Percentiles rank a stretch among this genome's conserved stretches.
phyloP scores from a whole-genome alignment of 2,888 invertebrate species.

The Morpho deidamia region DNA sequence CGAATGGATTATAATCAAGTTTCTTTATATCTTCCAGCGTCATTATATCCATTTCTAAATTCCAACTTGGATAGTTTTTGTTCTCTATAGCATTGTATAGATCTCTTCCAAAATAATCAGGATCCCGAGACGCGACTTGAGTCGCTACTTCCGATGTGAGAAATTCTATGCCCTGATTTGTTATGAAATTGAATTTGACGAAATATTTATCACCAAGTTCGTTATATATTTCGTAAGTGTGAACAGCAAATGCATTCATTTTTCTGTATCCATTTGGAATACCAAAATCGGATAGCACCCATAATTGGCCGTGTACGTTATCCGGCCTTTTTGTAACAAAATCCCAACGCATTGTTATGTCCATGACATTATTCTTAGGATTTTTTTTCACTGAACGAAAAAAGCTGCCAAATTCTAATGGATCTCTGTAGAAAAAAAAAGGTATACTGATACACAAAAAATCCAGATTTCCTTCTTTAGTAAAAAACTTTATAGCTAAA shows the following conservation, averaged over 20 bases:
- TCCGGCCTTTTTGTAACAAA: slow-evolving; percentile 90
- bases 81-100: slow-evolving; percentile 90
- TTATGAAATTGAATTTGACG: slow-evolving; percentile 94
- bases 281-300: slow-evolving; percentile 91
- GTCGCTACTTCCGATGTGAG: slow-evolving; percentile 80
- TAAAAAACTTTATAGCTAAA: slow-evolving; percentile 93
- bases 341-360: slow-evolving; percentile 92
- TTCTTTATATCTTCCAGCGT: slow-evolving; percentile 36
- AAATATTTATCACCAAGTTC: slow-evolving; percentile 82
- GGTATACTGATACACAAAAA: slow-evolving; percentile 91
- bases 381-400: slow-evolving; percentile 95
- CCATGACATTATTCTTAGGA: slow-evolving; percentile 90
- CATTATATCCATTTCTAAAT: slow-evolving; percentile 50
- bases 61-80: slow-evolving; percentile 67
- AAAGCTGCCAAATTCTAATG: slow-evolving; percentile 88
- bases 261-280: slow-evolving; percentile 92
- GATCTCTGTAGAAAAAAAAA: slow-evolving; percentile 91
- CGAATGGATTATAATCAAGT: slow-evolving; percentile 51
- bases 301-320: slow-evolving; percentile 85
- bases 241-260: slow-evolving; percentile 94
- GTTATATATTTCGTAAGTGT: slow-evolving; percentile 93
- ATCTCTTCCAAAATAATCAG: slow-evolving; percentile 91
- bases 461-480: slow-evolving; percentile 93
- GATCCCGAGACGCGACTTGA: slow-evolving; percentile 82
- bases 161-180: slow-evolving; percentile 90